Percentiles rank a stretch among this genome's conserved stretches.
phyloP scores from a whole-genome alignment of 2,888 invertebrate species.

The Hypercompe scribonia region DNA sequence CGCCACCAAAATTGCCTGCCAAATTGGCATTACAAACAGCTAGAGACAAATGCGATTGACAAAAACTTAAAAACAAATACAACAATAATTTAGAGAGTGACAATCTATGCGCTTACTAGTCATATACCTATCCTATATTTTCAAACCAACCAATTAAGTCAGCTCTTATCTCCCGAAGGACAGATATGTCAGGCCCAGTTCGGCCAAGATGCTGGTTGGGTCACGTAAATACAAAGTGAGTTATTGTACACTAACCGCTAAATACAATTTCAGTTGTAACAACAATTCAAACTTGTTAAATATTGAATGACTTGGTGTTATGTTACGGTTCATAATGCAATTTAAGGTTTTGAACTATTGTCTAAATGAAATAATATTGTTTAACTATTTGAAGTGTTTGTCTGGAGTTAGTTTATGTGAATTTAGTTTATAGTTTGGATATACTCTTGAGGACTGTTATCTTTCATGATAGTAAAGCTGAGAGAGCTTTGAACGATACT shows the following conservation, averaged over 20 bases:
- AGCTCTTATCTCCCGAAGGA: background rate
- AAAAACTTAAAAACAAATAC: too few relatives aligned
- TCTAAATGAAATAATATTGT: slow-evolving; percentile 12
- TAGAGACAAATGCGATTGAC: too few relatives aligned
- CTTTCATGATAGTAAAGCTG: background rate
- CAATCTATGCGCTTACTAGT: background rate
- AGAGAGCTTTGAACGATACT: background rate
- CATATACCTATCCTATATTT: background rate
- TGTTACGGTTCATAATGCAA: slow-evolving; percentile 8
- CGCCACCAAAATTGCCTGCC: too few relatives aligned
- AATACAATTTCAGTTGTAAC: slow-evolving; percentile 3
- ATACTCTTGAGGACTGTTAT: slow-evolving; percentile 7
- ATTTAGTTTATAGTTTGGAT: slow-evolving; percentile 4
- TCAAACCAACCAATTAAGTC: background rate
- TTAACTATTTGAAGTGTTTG: background rate
- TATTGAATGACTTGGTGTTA: slow-evolving; percentile 11
- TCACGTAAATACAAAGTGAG: background rate
- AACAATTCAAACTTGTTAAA: background rate
- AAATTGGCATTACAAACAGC: too few relatives aligned
- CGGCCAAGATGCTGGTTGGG: background rate
- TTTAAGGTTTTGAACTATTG: slow-evolving; percentile 1
- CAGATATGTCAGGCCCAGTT: background rate
- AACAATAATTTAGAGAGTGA: too few relatives aligned
- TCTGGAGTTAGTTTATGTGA: slow-evolving; percentile 6
- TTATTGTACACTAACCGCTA: background rate